These are phyloP conservation scores for Cecidostiba fungosa DNA, from an alignment of 2,888 invertebrate genomes.

Conservation along the genomic window DNA sequence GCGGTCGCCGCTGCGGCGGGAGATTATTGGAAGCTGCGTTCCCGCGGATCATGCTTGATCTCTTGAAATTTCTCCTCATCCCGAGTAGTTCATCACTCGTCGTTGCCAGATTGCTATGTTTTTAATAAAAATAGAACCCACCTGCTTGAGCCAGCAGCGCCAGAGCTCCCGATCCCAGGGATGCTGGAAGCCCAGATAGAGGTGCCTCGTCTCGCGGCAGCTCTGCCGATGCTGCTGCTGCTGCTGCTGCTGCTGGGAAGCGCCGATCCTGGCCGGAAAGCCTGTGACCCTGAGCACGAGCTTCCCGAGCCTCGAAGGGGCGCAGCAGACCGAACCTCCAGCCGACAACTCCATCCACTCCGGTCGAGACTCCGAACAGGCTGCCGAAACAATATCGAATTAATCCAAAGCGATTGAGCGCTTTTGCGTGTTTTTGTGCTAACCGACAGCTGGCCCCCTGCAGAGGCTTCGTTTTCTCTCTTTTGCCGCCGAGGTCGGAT, in stretches of 20 bases:
- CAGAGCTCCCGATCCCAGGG: slow-evolving; percentile 86
- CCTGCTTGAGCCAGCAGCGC: slow-evolving; percentile 85
- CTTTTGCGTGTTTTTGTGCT: no score
- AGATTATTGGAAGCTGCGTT: no score
- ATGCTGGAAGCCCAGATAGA: slow-evolving; percentile 85
- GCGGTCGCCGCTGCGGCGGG: no score
- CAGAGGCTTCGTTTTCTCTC: no score
- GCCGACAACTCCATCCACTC: slow-evolving; percentile 78
- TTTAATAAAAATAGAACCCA: neutral
- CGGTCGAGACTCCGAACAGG: slow-evolving; percentile 74
- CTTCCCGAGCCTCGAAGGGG: slow-evolving; percentile 78
- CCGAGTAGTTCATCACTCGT: no score
- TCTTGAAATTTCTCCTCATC: no score
- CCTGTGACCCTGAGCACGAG: slow-evolving; percentile 80
- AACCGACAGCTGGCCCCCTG: no score
- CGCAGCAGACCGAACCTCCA: slow-evolving; percentile 77
- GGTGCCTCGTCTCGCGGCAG: slow-evolving; percentile 80
- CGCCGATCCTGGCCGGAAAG: slow-evolving; percentile 74
- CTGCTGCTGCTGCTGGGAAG: slow-evolving; percentile 55
- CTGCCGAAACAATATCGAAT: no score
- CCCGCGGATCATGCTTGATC: no score
- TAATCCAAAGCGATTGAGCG: no score
- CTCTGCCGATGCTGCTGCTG: slow-evolving; percentile 44
- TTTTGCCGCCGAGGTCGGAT: no score
- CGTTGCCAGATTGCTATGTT: no score